Conservation (phyloP, 2,797 vertebrate species). For the Florisuga fusca region DNA sequence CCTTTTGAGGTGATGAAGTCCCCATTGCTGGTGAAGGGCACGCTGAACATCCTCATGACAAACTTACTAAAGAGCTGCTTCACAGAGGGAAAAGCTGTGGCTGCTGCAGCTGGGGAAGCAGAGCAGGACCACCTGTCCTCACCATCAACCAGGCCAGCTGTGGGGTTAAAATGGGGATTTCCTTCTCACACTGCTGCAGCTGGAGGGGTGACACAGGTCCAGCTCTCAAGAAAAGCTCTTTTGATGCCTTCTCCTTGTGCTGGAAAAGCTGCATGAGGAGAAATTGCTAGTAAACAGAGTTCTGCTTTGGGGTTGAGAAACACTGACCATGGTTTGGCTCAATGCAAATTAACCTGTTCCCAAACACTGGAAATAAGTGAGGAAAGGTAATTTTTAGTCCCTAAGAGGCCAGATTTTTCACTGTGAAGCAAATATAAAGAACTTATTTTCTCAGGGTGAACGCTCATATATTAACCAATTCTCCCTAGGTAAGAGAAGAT, state of each 20-base stretch:
- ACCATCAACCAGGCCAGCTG: not conserved
- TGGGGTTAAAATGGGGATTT: not conserved
- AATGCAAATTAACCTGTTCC: not conserved
- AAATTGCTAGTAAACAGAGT: not conserved
- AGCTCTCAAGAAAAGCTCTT: not conserved
- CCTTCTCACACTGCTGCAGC: not conserved
- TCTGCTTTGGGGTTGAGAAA: not conserved
- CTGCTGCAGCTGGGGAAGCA: not conserved
- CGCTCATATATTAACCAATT: not conserved
- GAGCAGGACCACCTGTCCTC: not conserved
- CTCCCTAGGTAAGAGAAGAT: not conserved
- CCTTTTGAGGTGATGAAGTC: not conserved
- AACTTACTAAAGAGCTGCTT: not conserved
- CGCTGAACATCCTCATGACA: fast-evolving
- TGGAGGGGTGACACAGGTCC: not conserved
- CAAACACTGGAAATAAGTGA: not conserved
- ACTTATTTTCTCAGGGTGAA: not conserved
- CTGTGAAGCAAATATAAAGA: not conserved
- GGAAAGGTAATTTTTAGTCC: not conserved
- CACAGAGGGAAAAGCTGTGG: not conserved
- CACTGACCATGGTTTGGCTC: not conserved
- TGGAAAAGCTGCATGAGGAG: not conserved
- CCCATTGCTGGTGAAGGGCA: not conserved
- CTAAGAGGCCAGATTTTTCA: not conserved
- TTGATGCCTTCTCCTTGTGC: not conserved